Evolutionary conservation across 2,797 vertebrate genomes (phyloP), one percentile per base, ranked within the genome.

Genomic region (Scyliorhinus canicula): DNA sequence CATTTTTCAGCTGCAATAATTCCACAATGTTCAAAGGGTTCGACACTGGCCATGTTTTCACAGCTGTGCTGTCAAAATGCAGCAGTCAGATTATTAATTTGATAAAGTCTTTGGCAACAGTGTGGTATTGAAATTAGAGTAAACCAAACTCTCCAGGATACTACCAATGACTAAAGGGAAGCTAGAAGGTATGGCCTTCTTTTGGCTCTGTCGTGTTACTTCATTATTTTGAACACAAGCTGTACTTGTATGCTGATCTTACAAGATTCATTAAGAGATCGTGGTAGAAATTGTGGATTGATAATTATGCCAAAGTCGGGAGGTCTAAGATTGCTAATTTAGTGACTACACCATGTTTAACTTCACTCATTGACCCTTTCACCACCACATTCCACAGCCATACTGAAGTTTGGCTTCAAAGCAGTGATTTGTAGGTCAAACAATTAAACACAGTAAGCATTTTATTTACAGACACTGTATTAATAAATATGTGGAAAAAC

Each of bases 31-130:
- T 94, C 67, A 94, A 94, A 94, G 93, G 67, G 67, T 74, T 74
- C 93, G 52, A 44, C 31, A 74, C 67, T 50, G 67, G 93, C 67
- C 47, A 94, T 65, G 31, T 94, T 94, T 94, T 74, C 93, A 94
- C 47, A 74, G 65, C 93, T 74, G 28, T 35, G 67, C 47, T 94
- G 93, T 94, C 93, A 94, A 55, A 94, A 52, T 52, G 47, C 67
- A 71, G 93, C 93, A 93, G 71, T 69, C 91, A 94, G 93, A 74
- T 31, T 69, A 74, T 74, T 94, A 94, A 94, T 94, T 94, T 94
- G 67, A 55, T 94, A 93, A 47, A 93, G 67, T 52, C 31, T 74
- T 94, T 74, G 67, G 67, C 93, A 74, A 52, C 67, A 71, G 19
- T n/a, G 35, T 94, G 67, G 19, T 50, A 71, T 6, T 93, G 67